Evolutionary conservation across 2,888 invertebrate genomes (phyloP).

Genomic region (Capitulum mitella): DNA sequence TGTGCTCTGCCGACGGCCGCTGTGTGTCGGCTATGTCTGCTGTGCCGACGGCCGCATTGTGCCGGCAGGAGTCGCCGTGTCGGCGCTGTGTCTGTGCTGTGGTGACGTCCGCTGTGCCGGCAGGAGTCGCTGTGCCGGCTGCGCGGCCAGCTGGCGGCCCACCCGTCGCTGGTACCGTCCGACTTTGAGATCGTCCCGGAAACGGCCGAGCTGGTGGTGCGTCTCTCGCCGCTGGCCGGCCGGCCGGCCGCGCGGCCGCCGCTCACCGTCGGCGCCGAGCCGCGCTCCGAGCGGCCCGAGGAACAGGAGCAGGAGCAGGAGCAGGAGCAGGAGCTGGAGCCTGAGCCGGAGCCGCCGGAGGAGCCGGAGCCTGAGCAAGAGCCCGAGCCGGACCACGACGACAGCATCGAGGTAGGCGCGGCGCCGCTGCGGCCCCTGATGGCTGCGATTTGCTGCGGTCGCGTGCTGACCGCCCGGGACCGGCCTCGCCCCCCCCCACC

Average conservation of each 20-base stretch:
- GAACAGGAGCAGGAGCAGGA: background rate
- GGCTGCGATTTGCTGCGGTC: background rate
- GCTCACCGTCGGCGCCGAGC: background rate
- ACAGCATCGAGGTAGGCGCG: background rate
- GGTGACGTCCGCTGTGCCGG: background rate
- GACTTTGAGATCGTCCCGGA: constrained; percentile 87
- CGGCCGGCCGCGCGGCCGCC: background rate
- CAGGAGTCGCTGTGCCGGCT: constrained; percentile 31
- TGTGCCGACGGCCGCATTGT: no score
- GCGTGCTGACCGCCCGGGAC: no score
- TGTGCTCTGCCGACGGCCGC: no score
- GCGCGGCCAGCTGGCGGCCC: constrained; percentile 63
- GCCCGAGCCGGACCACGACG: background rate
- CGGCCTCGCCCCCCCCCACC: no score
- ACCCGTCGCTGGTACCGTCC: constrained; percentile 83
- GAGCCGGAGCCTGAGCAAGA: background rate
- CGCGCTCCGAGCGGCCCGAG: background rate
- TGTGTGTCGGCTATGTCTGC: no score
- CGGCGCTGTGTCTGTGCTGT: no score
- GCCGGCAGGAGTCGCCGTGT: no score
- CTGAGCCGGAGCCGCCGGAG: background rate
- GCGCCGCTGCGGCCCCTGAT: background rate
- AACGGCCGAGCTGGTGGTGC: constrained; percentile 52
- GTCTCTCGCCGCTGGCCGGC: background rate
- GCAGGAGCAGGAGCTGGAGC: background rate